Evolutionary conservation across 1,140 invertebrate species (phyloP).

Genomic region (Caenorhabditis inopinata): DNA sequence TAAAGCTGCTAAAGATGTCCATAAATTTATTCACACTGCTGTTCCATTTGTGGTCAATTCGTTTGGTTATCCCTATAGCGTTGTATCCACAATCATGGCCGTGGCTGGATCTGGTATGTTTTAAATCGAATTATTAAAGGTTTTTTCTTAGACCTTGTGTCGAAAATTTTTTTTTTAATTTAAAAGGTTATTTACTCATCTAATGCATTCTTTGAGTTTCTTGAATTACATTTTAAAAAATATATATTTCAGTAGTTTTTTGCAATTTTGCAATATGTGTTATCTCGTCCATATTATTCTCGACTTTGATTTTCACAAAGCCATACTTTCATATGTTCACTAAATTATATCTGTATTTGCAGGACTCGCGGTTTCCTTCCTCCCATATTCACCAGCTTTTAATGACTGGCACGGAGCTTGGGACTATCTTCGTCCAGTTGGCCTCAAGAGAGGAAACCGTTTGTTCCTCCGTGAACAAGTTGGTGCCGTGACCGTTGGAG

Average conservation of each 20-base stretch:
- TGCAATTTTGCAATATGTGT: too few relatives aligned
- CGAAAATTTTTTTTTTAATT: constrained; percentile 33
- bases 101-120: constrained; percentile 55
- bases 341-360: constrained; percentile 34
- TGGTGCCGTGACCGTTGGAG: constrained; percentile 59
- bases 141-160: too few relatives aligned
- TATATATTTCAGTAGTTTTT: too few relatives aligned
- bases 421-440: constrained; percentile 58
- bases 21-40: constrained; percentile 37
- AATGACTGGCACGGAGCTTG: constrained; percentile 58
- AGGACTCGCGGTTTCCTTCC: constrained; percentile 62
- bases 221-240: too few relatives aligned
- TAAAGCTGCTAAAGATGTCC: constrained; percentile 39
- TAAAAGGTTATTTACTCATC: background rate
- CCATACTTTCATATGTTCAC: too few relatives aligned
- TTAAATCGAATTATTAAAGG: too few relatives aligned
- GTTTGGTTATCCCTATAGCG: constrained; percentile 59
- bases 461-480: constrained; percentile 61
- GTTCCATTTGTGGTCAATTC: constrained; percentile 56
- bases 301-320: too few relatives aligned
- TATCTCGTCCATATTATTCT: too few relatives aligned
- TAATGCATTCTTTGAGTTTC: too few relatives aligned
- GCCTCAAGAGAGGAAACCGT: constrained; percentile 54
- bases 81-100: constrained; percentile 62
- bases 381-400: constrained; percentile 63